Base-by-base conservation (phyloP, 2,113 vertebrate genomes). In the Cavia aperea region DNA sequence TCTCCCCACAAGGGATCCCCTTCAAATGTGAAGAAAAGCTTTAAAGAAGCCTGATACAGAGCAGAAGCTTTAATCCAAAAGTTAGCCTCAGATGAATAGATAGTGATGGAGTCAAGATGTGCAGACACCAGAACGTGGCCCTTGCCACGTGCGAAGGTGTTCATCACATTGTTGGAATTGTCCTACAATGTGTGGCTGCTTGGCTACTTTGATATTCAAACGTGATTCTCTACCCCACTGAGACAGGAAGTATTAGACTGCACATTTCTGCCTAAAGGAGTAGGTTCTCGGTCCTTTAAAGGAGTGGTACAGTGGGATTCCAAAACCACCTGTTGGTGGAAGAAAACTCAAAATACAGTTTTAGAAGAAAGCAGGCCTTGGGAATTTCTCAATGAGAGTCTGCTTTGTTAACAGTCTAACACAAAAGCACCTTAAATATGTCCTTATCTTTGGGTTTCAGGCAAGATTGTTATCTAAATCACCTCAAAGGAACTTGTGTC, bases 51-150 rank as follows among this genome's bases (percentile, higher is more conserved):
- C 66, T 63, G 23, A 39, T 86, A 68, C 29, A 39, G 75, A 78
- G 16, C 51, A 13, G 33, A 39, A 75, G 43, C 36, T 84, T 63
- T 70, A 54, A 79, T 75, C 51, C 87, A 63, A 23, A 68, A 81
- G 39, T 63, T 56, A 63, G 43, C 43, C 68, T 51, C 12, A 70
- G 72, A 60, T 43, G 65, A 54, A 24, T 10, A 26, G 63, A 51
- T 3, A 24, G 36, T 10, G 60, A 18, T 33, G 13, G 63, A 94
- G 68, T 15, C 3, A 5, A 84, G 33, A 33, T 7, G 43, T 51
- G 33, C 49, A 51, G 21, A 18, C 1, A 7, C 8, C 58, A 23
- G 31, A 46, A 14, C 8, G 1, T 15, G 0, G 14, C n/a, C 15
- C 65, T 78, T 33, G n/a, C 24, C 26, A n/a, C 29, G 8, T 29